These are phyloP conservation scores for Ciconia stormi DNA, from an alignment of 2,113 vertebrate genomes.

Conservation along the genomic window DNA sequence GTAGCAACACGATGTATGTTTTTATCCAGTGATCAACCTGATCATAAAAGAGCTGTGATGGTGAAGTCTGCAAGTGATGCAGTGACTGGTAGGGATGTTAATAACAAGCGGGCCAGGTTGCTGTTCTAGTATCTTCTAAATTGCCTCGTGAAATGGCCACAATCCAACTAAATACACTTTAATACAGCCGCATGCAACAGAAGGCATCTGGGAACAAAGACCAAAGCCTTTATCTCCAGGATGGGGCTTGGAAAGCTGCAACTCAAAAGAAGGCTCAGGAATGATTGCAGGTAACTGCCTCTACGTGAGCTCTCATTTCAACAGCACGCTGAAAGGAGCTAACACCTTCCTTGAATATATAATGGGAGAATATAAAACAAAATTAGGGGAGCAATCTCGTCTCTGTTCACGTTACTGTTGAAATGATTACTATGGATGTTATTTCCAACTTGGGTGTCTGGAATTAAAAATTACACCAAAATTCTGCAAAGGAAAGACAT, in stretches of 20 bases:
- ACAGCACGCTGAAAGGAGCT: background rate
- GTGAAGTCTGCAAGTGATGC: background rate
- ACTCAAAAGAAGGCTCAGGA: background rate
- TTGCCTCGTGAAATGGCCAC: background rate
- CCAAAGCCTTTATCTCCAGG: background rate
- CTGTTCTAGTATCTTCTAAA: background rate
- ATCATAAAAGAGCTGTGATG: background rate
- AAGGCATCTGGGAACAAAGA: background rate
- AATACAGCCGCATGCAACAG: background rate
- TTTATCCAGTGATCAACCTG: background rate
- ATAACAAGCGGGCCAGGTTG: background rate
- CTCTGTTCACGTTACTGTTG: background rate
- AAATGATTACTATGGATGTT: background rate
- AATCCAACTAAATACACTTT: background rate
- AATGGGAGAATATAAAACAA: background rate
- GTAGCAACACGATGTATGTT: background rate
- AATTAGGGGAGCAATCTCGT: background rate
- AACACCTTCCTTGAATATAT: slow-evolving; percentile 6
- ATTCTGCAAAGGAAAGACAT: background rate
- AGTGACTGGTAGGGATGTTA: background rate
- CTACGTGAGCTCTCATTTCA: slow-evolving; percentile 9
- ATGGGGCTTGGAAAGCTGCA: background rate
- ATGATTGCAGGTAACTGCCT: slow-evolving; percentile 19
- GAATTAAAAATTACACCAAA: background rate
- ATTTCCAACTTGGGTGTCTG: background rate